A percentile compares a stretch with the other conserved stretches of the same genome.
Evolutionary conservation across 1,140 invertebrate genomes (phyloP).

Genomic region (Drosophila triauraria): DNA sequence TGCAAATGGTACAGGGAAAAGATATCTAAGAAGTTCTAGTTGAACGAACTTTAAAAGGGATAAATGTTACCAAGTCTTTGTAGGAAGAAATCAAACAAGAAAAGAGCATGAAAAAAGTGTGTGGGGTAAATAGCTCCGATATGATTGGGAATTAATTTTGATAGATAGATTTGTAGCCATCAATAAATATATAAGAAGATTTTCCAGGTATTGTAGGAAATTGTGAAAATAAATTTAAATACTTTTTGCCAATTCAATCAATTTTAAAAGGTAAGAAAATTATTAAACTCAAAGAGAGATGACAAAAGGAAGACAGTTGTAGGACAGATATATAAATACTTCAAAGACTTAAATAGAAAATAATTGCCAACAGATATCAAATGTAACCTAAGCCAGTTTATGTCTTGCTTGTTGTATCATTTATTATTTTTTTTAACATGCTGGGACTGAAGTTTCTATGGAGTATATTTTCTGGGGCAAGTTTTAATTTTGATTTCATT

Average conservation of each 20-base stretch:
- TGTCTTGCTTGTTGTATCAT: neutral
- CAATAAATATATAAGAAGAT: slow-evolving; percentile 12
- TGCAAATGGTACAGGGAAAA: slow-evolving; percentile 58
- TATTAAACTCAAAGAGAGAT: neutral
- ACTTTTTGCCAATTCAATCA: slow-evolving; percentile 1
- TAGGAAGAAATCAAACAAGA: slow-evolving; percentile 11
- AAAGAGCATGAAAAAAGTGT: neutral
- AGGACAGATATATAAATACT: slow-evolving; percentile 6
- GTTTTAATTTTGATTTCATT: slow-evolving; percentile 36
- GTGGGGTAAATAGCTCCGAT: slow-evolving; percentile 1
- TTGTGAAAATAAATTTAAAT: slow-evolving; percentile 1
- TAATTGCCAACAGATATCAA: slow-evolving; percentile 9
- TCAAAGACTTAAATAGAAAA: slow-evolving; percentile 13
- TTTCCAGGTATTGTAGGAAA: neutral
- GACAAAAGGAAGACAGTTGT: neutral
- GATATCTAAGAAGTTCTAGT: slow-evolving; percentile 57
- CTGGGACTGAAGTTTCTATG: slow-evolving; percentile 36
- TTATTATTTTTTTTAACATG: slow-evolving; percentile 26
- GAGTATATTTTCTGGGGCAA: slow-evolving; percentile 14
- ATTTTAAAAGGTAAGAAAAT: neutral
- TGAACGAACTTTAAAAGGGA: slow-evolving; percentile 61
- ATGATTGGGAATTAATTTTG: slow-evolving; percentile 8
- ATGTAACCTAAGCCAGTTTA: slow-evolving; percentile 8
- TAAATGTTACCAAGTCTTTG: slow-evolving; percentile 7
- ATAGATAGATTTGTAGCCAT: neutral